These are phyloP conservation scores for Melanotaenia parkinsoni DNA, from an alignment of 2,797 vertebrate species.

Conservation along the genomic window DNA sequence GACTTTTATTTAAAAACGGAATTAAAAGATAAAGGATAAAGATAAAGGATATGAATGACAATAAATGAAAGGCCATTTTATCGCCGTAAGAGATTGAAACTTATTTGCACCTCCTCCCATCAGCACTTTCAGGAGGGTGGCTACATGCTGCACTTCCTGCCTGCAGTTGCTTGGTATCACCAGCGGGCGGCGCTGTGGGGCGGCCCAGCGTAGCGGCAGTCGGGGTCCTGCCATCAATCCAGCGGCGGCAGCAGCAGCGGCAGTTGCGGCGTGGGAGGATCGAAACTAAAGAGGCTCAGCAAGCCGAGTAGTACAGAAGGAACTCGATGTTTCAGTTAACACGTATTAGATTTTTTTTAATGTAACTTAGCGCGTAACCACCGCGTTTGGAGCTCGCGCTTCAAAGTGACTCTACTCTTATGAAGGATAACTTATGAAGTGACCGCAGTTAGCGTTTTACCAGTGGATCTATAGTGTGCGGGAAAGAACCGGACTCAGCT, in stretches of 20 bases:
- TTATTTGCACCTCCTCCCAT: too few relatives aligned
- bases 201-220: background rate
- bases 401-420: constrained; percentile 22
- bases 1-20: background rate
- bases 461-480: constrained; percentile 17
- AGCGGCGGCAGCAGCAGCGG: constrained; percentile 16
- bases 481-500: constrained; percentile 17
- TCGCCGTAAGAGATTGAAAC: too few relatives aligned
- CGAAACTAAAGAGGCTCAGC: background rate
- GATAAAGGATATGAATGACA: background rate
- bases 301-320: background rate
- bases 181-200: constrained; percentile 13
- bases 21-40: background rate
- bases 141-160: background rate
- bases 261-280: constrained; percentile 10
- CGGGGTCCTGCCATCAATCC: constrained; percentile 29
- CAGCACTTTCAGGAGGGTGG: too few relatives aligned
- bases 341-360: background rate
- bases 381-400: constrained; percentile 38
- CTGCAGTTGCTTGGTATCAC: background rate
- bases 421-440: constrained; percentile 49
- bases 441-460: constrained; percentile 28
- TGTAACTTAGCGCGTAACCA: constrained; percentile 12
- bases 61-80: background rate
- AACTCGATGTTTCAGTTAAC: background rate